Evolutionary conservation across 1,140 invertebrate genomes (phyloP), one percentile per base, ranked within the genome.

Genomic region (Marisa cornuarietis): DNA sequence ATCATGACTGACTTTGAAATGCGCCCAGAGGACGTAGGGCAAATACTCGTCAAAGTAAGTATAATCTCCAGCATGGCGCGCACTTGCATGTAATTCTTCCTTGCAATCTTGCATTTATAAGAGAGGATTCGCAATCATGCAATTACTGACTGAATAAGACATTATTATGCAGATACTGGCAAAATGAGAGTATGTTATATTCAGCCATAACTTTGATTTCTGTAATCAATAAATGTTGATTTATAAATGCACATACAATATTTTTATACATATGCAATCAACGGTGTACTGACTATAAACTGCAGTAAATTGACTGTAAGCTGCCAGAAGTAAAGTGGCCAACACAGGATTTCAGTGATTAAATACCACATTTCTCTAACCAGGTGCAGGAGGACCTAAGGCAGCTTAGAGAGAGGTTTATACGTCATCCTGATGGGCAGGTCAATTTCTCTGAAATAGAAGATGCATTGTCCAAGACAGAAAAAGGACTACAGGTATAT

Each of bases 321-420:
- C 16, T 58, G 54, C 16, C 31, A 4, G 16, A 18, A 6, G 16
- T 1, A 58, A 58, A 58, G 54, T 58, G 16, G 16, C 16, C 54
- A 58, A 18, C 54, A 6, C 16, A 58, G 11, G 11, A 4, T 58
- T 58, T 58, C 11, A 58, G 49, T 73, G 62, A 52, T 51, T 63
- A 20, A 31, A 18, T 6, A 54, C 54, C 22, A 54, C 58, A 52
- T 71, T 52, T 79, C 9, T 49, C 54, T 80, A 82, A 83, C 51
- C 65, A 91, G 90, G 90, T 90, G 61, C 90, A 91, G 78, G 88
- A 90, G 81, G 90, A 91, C 72, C 79, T 91, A 26, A 80, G 86
- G 20, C 86, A 87, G 75, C 79, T 91, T 16, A 83, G 87, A 61
- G 88, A 90, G 61, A 85, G 86, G 58, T 79, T 91, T 31, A 42